phyloP scores from a whole-genome alignment of 1,140 invertebrate genomes.

The Listronotus oregonensis region DNA sequence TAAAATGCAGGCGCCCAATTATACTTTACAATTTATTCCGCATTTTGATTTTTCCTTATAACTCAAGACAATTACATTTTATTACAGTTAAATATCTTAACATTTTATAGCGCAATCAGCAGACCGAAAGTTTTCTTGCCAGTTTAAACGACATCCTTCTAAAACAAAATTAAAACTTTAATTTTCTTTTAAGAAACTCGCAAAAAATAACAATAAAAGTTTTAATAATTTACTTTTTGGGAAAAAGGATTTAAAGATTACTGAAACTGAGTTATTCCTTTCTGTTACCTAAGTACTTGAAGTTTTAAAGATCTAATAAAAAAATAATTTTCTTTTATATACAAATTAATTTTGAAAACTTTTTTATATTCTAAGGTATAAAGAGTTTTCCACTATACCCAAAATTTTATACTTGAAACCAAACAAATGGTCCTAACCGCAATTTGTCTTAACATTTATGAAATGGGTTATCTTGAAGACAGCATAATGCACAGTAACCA shows the following conservation, averaged over 20 bases:
- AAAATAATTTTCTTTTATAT: background rate
- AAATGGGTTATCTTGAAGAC: too few species aligned
- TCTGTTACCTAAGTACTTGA: background rate
- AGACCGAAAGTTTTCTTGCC: background rate
- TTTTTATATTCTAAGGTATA: too few species aligned
- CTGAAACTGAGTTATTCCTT: background rate
- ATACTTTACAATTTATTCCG: too few species aligned
- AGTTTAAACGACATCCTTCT: conserved; percentile 1
- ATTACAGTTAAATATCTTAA: conserved; percentile 1
- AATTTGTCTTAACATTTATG: too few species aligned
- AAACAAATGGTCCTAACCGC: too few species aligned
- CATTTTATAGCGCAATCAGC: background rate
- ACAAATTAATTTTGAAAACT: background rate
- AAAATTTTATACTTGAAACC: too few species aligned
- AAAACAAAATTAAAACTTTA: conserved; percentile 5
- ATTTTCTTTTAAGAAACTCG: background rate
- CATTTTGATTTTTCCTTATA: too few species aligned
- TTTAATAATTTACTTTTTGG: conserved; percentile 4
- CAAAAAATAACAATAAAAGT: background rate
- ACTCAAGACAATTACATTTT: background rate
- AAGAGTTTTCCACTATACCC: too few species aligned
- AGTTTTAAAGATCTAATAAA: background rate
- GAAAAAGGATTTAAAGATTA: background rate
- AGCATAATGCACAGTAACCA: too few species aligned
- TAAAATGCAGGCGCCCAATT: too few species aligned